phyloP scores from a whole-genome alignment of 2,888 invertebrate species.

The Oscheius onirici region DNA sequence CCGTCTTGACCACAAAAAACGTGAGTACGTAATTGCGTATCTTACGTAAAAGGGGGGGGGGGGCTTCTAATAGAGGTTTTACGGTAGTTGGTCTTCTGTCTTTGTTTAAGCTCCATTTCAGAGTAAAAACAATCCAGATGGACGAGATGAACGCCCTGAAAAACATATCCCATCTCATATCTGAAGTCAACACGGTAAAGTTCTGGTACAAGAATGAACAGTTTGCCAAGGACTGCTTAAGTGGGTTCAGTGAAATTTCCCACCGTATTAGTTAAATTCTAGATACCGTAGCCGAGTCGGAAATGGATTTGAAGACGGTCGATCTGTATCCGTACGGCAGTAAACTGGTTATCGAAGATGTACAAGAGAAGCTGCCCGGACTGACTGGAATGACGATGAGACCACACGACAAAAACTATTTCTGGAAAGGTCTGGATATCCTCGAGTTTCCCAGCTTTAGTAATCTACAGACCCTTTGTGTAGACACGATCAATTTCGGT shows the following conservation, averaged over 20 bases:
- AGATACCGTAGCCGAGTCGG: neutral
- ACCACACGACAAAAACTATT: slow-evolving; percentile 17
- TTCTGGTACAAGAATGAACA: slow-evolving; percentile 19
- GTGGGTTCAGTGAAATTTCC: neutral
- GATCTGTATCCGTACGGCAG: slow-evolving; percentile 26
- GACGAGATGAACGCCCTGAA: slow-evolving; percentile 5
- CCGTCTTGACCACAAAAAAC: too few relatives aligned
- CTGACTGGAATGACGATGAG: slow-evolving; percentile 10
- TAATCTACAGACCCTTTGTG: neutral
- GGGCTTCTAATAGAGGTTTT: too few relatives aligned
- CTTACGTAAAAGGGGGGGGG: too few relatives aligned
- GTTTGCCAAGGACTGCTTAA: slow-evolving; percentile 17
- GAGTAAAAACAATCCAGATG: slow-evolving; percentile 9
- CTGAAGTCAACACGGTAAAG: slow-evolving; percentile 12
- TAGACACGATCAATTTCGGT: slow-evolving; percentile 17
- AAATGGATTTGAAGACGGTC: slow-evolving; percentile 12
- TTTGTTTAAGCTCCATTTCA: neutral
- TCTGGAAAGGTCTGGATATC: slow-evolving; percentile 12
- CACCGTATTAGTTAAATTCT: neutral
- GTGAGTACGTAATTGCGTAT: too few relatives aligned
- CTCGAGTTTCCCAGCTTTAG: neutral
- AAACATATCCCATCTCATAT: neutral
- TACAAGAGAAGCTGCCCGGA: neutral
- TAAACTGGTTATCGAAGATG: neutral
- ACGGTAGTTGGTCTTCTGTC: neutral